Conservation (phyloP, 1,140 invertebrate species). For the Ceratina japonica region DNA sequence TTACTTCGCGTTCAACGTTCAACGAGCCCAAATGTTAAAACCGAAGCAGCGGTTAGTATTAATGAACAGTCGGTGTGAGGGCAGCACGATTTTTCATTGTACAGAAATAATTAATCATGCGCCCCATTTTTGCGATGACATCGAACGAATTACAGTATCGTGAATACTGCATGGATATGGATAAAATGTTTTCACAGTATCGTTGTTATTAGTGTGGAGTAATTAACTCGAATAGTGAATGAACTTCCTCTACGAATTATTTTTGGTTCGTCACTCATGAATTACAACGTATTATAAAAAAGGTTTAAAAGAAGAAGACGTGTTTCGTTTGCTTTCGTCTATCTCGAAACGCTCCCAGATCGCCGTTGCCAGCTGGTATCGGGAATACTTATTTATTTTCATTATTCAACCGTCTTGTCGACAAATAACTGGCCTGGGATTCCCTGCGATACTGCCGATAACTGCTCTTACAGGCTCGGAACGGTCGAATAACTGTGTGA, state of each 20-base stretch:
- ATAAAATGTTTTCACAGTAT: background rate
- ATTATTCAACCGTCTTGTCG: slow-evolving; percentile 47
- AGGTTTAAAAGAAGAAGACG: too few relatives aligned
- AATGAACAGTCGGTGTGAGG: background rate
- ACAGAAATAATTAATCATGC: background rate
- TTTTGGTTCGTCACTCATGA: too few relatives aligned
- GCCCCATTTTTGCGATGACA: background rate
- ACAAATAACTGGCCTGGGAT: slow-evolving; percentile 37
- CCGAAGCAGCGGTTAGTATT: background rate
- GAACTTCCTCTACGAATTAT: background rate
- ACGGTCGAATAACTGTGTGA: slow-evolving; percentile 42
- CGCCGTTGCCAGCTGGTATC: background rate
- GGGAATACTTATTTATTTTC: slow-evolving; percentile 48
- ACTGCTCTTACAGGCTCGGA: slow-evolving; percentile 41
- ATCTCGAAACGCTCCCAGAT: background rate
- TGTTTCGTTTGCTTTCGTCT: background rate
- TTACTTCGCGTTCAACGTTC: background rate
- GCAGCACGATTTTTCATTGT: background rate
- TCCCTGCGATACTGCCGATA: slow-evolving; percentile 39
- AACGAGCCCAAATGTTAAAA: background rate
- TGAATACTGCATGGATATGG: background rate
- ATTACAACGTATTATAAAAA: too few relatives aligned
- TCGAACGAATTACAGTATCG: background rate
- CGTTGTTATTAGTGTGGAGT: background rate
- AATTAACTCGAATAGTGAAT: slow-evolving; percentile 3